phyloP scores from a whole-genome alignment of 2,113 vertebrate genomes.

The Hypocryptadius cinnamomeus region DNA sequence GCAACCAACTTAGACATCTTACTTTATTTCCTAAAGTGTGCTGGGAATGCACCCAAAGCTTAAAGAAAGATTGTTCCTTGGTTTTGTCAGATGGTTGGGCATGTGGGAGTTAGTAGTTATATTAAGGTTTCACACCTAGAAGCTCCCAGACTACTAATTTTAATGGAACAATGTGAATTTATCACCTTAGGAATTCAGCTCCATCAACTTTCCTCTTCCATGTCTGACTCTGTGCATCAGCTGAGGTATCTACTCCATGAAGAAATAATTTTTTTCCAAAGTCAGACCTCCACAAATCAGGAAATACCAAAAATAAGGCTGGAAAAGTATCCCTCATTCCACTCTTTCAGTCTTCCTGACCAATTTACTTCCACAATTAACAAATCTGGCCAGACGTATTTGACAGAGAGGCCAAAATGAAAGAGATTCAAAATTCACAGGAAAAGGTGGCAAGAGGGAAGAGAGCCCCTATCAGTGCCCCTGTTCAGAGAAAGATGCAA shows the following conservation, averaged over 20 bases:
- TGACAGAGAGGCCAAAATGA: neutral
- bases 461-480: rapidly evolving
- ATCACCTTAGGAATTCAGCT: neutral
- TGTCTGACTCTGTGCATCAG: neutral
- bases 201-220: neutral
- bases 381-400: neutral
- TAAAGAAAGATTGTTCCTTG: neutral
- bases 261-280: neutral
- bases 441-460: neutral
- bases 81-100: neutral
- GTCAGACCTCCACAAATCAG: neutral
- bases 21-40: neutral
- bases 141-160: neutral
- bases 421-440: neutral
- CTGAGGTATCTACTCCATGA: neutral
- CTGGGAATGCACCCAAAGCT: neutral
- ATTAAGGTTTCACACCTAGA: neutral
- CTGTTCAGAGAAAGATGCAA: neutral
- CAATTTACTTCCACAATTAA: neutral
- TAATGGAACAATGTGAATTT: neutral
- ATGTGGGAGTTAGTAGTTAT: neutral
- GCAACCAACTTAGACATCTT: neutral
- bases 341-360: neutral
- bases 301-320: neutral
- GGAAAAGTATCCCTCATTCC: neutral